Conservation (phyloP, 2,797 vertebrate genomes). For the Vespertilio murinus region DNA sequence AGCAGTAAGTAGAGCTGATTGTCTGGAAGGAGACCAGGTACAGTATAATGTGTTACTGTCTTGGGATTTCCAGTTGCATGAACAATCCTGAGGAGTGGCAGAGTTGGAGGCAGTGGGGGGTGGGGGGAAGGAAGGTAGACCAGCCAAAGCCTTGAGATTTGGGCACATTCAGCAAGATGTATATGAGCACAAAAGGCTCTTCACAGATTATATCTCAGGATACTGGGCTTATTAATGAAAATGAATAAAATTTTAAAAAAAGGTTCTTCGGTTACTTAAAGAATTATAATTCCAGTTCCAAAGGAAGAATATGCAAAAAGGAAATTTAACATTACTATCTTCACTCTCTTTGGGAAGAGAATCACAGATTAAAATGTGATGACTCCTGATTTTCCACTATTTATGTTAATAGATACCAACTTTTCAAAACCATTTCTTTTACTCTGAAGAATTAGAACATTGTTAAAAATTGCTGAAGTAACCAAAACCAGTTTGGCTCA, state of each 20-base stretch:
- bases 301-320: not conserved
- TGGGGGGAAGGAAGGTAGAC: not conserved
- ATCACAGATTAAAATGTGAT: not conserved
- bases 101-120: no score
- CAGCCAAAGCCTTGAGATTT: not conserved
- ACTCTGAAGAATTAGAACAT: not conserved
- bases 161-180: not conserved
- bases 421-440: not conserved
- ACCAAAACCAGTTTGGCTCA: no score
- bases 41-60: not conserved
- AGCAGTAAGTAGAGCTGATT: not conserved
- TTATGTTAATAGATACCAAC: not conserved
- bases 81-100: not conserved
- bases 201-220: not conserved
- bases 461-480: slow-evolving; percentile 29
- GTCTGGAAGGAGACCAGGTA: not conserved
- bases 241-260: not conserved
- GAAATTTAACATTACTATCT: not conserved
- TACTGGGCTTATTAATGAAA: not conserved
- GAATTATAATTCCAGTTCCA: not conserved
- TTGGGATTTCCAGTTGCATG: not conserved
- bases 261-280: not conserved
- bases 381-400: not conserved
- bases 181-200: not conserved
- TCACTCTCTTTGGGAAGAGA: slow-evolving; percentile 11